Evolutionary conservation across 2,888 invertebrate genomes (phyloP).

Genomic region (Lepetodrilus schrolli): DNA sequence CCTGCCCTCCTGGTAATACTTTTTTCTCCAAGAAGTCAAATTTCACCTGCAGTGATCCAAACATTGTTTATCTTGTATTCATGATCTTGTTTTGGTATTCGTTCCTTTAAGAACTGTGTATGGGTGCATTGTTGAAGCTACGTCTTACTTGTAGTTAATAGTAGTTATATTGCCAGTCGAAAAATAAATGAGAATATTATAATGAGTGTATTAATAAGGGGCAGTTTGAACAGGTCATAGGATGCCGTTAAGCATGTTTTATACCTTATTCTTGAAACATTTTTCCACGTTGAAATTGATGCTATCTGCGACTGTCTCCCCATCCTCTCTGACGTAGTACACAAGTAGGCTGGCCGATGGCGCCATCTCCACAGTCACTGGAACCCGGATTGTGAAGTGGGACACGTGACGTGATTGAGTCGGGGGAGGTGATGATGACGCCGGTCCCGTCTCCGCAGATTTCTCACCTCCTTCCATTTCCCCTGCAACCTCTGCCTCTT

Average conservation of each 20-base stretch:
- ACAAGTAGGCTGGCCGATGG: conserved; percentile 75
- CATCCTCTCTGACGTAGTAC: conserved; percentile 78
- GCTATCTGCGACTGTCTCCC: conserved; percentile 79
- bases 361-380: conserved; percentile 55
- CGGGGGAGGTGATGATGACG: conserved; percentile 23
- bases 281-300: conserved; percentile 78
- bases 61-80: no score
- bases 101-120: no score
- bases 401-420: conserved; percentile 36
- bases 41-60: conserved; percentile 57
- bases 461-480: neutral
- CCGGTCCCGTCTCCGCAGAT: conserved; percentile 9
- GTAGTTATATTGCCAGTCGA: no score
- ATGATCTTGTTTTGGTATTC: no score
- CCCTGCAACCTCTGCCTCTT: neutral
- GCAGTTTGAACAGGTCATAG: no score
- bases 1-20: conserved; percentile 77
- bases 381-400: conserved; percentile 46
- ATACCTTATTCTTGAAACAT: conserved; percentile 81
- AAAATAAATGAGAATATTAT: no score
- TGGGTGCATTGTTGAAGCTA: no score
- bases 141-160: no score
- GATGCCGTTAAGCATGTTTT: no score
- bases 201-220: no score
- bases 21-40: conserved; percentile 72